Conservation (phyloP, 2,113 vertebrate genomes). For the Strigops habroptila region DNA sequence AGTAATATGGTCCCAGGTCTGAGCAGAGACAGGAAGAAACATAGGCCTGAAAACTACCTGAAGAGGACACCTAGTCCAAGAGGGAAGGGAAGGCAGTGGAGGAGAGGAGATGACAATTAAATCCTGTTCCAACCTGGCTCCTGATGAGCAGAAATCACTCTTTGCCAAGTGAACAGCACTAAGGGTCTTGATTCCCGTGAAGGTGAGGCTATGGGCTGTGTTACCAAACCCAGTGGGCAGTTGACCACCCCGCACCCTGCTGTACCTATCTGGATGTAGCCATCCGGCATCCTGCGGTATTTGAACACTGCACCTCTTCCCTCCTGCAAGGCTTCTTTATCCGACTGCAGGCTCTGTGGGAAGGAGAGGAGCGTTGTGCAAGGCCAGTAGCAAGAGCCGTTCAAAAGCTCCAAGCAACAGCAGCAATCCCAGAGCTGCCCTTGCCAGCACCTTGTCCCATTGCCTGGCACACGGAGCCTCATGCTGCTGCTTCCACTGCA, state of each 20-base stretch:
- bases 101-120: background rate
- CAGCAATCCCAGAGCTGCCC: background rate
- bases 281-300: conserved; percentile 88
- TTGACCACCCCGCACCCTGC: background rate
- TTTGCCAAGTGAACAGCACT: background rate
- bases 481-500: background rate
- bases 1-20: background rate
- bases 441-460: accelerated
- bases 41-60: background rate
- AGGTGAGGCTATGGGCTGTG: background rate
- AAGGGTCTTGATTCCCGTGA: background rate
- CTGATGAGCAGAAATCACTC: background rate
- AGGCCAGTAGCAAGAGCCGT: background rate
- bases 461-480: background rate
- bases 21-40: background rate
- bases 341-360: conserved; percentile 88
- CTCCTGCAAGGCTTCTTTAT: conserved; percentile 92
- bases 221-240: background rate
- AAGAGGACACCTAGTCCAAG: background rate
- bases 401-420: background rate
- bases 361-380: background rate
- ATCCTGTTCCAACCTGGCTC: background rate
- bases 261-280: conserved; percentile 94
- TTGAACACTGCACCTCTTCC: conserved; percentile 80
- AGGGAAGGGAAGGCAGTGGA: background rate